Conservation (phyloP, 1,140 invertebrate genomes). For the Zaprionus africanus region DNA sequence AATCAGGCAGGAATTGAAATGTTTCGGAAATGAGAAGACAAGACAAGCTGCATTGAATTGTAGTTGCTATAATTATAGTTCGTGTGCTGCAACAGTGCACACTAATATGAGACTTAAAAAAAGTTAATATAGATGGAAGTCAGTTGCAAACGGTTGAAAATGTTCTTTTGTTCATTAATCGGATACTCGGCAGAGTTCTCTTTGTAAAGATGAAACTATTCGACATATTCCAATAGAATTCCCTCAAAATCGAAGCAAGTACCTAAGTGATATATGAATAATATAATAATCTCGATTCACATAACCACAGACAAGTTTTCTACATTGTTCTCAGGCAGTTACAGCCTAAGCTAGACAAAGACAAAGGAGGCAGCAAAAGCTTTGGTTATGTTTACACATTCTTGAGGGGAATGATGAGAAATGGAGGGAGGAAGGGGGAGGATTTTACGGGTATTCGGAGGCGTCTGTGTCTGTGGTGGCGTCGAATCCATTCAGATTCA, state of each 20-base stretch:
- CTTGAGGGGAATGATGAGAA: too few species aligned
- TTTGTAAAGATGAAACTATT: too few species aligned
- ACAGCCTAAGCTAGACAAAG: neutral
- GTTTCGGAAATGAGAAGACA: slow-evolving; percentile 6
- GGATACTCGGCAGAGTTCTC: too few species aligned
- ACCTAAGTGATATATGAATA: neutral
- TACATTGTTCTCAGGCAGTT: neutral
- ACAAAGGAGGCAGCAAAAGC: neutral
- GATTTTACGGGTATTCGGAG: neutral
- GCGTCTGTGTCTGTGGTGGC: neutral
- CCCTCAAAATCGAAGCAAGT: neutral
- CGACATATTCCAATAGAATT: neutral
- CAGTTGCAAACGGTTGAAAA: too few species aligned
- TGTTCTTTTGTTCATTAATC: too few species aligned
- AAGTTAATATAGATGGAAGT: too few species aligned
- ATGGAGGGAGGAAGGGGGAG: neutral
- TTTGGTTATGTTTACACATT: slow-evolving; percentile 1
- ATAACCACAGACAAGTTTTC: neutral
- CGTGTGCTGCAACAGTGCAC: too few species aligned
- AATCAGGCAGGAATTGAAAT: slow-evolving; percentile 27
- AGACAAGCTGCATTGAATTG: neutral
- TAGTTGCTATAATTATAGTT: neutral
- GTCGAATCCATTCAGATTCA: slow-evolving; percentile 15
- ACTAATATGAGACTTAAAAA: too few species aligned
- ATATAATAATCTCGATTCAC: neutral